Percentiles rank a stretch among this genome's conserved stretches.
These are phyloP conservation scores for Meandrusa payeni DNA, from an alignment of 2,888 invertebrate genomes.

Conservation along the genomic window DNA sequence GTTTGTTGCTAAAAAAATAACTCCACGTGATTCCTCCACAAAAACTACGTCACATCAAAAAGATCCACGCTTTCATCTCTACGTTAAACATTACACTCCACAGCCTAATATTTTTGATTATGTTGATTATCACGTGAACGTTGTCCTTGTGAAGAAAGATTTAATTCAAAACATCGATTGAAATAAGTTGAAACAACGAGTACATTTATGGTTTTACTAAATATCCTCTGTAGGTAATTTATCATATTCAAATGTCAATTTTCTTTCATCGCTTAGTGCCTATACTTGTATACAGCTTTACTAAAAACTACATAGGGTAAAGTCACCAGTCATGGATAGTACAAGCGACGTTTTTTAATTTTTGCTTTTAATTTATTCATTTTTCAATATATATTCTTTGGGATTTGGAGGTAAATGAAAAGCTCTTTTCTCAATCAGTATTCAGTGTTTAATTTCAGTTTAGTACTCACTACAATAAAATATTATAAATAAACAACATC, in stretches of 20 bases:
- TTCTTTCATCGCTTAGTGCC: no score
- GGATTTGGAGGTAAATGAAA: conserved; percentile 16
- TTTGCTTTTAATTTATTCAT: conserved; percentile 13
- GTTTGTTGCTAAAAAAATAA: conserved; percentile 45
- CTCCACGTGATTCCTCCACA: conserved; percentile 33
- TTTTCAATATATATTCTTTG: conserved; percentile 20
- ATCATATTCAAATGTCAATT: no score
- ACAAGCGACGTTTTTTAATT: conserved; percentile 14
- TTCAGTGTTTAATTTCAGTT: conserved; percentile 15
- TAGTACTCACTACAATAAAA: conserved; percentile 12
- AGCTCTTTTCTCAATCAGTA: conserved; percentile 17
- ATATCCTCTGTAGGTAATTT: no score
- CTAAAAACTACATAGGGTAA: no score
- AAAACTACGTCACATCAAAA: conserved; percentile 30
- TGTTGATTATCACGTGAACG: conserved; percentile 65
- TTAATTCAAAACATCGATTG: conserved; percentile 59
- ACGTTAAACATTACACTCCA: conserved; percentile 64
- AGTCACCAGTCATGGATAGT: conserved; percentile 19
- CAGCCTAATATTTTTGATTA: conserved; percentile 66
- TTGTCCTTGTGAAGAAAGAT: conserved; percentile 50
- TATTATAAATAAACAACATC: conserved; percentile 7
- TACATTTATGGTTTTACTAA: no score
- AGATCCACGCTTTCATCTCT: conserved; percentile 67
- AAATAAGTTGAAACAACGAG: no score
- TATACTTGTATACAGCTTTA: no score